phyloP scores from a whole-genome alignment of 2,797 vertebrate genomes.

The Pangasius sanitwongsei region DNA sequence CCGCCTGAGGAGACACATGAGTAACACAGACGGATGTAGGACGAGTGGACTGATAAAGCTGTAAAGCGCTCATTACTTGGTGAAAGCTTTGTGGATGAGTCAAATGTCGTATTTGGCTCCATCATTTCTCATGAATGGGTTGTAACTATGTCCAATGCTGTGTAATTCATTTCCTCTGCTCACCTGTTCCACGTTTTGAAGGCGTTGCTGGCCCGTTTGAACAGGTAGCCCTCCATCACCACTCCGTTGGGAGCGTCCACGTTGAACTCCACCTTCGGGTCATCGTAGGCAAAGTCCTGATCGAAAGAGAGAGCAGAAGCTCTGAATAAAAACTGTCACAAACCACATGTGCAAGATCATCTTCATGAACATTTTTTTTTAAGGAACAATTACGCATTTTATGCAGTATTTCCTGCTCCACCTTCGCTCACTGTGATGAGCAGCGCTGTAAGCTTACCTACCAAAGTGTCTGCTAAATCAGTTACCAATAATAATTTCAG shows the following conservation, averaged over 20 bases:
- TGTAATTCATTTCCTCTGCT: slow-evolving; percentile 10
- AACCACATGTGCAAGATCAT: not conserved
- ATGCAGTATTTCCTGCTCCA: too few species aligned
- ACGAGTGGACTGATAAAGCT: not conserved
- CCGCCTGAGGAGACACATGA: slow-evolving; percentile 74
- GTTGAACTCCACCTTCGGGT: slow-evolving; percentile 90
- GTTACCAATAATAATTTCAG: too few species aligned
- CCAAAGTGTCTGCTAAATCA: too few species aligned
- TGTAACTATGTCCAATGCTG: not conserved
- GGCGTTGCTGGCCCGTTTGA: slow-evolving; percentile 97
- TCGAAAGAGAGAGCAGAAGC: not conserved
- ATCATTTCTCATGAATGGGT: not conserved
- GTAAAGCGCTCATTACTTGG: too few species aligned
- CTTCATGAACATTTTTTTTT: not conserved
- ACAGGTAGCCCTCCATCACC: slow-evolving; percentile 98
- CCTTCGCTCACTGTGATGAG: too few species aligned
- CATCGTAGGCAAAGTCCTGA: slow-evolving; percentile 94
- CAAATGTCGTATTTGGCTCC: not conserved
- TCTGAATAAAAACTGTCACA: not conserved
- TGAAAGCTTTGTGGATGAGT: not conserved
- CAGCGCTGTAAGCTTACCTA: too few species aligned
- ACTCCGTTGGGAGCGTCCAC: slow-evolving; percentile 93
- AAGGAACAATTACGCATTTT: too few species aligned
- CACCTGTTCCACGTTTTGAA: slow-evolving; percentile 99
- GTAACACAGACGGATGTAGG: slow-evolving; percentile 24